Evolutionary conservation across 2,113 vertebrate species (phyloP).

Genomic region (Onychostruthus taczanowskii): DNA sequence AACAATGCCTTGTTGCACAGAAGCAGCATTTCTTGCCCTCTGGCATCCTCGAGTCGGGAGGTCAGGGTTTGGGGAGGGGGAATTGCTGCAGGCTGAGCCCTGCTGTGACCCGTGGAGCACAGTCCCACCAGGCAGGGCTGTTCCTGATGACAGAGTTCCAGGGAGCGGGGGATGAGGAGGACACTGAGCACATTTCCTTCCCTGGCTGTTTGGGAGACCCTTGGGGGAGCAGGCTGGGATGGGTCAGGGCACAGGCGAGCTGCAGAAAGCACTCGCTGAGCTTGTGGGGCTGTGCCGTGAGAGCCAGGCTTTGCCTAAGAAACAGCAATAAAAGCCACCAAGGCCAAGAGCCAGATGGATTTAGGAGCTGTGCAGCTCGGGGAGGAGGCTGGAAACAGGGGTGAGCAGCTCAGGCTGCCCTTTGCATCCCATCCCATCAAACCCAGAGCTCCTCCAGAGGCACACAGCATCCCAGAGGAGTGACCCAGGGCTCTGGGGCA

Average conservation of each 20-base stretch:
- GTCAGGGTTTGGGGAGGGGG: not conserved
- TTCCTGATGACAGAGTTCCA: not conserved
- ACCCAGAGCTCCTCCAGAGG: not conserved
- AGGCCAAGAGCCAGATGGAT: slow-evolving; percentile 9
- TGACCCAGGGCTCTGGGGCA: accelerated
- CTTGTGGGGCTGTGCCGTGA: not conserved
- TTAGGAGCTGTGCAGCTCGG: not conserved
- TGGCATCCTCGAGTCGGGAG: not conserved
- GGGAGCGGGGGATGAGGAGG: not conserved
- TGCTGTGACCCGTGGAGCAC: not conserved
- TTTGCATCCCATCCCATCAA: not conserved
- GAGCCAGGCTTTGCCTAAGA: not conserved
- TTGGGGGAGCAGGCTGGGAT: not conserved
- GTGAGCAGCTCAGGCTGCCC: not conserved
- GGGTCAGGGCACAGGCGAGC: not conserved
- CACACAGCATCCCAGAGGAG: accelerated
- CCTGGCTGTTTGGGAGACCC: not conserved
- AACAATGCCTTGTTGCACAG: not conserved
- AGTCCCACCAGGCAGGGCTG: not conserved
- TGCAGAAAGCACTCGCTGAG: slow-evolving; percentile 9
- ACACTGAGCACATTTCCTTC: not conserved
- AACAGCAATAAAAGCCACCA: not conserved
- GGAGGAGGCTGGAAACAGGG: not conserved
- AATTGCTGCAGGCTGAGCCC: not conserved
- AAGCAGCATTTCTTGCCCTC: not conserved